phyloP scores from a whole-genome alignment of 1,140 invertebrate species.

The Bombus waltoni region DNA sequence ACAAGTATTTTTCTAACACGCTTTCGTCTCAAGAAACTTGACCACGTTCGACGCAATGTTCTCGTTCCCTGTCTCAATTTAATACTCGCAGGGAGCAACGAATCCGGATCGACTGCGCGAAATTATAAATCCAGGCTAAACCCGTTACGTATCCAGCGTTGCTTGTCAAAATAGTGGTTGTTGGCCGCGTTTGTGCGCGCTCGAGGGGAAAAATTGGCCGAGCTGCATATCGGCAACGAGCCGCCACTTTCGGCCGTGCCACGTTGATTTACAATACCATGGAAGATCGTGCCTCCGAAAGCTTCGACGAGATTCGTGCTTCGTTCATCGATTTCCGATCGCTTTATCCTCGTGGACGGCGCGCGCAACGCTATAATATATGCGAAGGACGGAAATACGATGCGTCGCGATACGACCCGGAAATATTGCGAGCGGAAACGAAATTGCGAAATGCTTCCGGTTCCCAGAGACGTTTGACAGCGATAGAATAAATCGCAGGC shows the following conservation, averaged over 20 bases:
- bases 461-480: background rate
- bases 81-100: too few relatives aligned
- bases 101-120: too few relatives aligned
- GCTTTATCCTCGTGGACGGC: background rate
- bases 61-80: too few relatives aligned
- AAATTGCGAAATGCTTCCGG: background rate
- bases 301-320: background rate
- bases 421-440: background rate
- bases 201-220: slow-evolving; percentile 15
- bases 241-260: background rate
- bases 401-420: background rate
- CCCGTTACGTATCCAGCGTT: too few relatives aligned
- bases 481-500: too few relatives aligned
- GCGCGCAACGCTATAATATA: background rate
- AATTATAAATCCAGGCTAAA: too few relatives aligned
- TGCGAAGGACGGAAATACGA: background rate
- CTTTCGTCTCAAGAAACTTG: too few relatives aligned
- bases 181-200: background rate
- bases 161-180: too few relatives aligned
- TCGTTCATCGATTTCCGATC: slow-evolving; percentile 9
- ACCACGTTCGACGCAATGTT: too few relatives aligned
- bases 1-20: too few relatives aligned
- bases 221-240: background rate
- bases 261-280: background rate
- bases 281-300: background rate